Conservation (phyloP, 2,797 vertebrate genomes). For the Thripadectes ignobilis region DNA sequence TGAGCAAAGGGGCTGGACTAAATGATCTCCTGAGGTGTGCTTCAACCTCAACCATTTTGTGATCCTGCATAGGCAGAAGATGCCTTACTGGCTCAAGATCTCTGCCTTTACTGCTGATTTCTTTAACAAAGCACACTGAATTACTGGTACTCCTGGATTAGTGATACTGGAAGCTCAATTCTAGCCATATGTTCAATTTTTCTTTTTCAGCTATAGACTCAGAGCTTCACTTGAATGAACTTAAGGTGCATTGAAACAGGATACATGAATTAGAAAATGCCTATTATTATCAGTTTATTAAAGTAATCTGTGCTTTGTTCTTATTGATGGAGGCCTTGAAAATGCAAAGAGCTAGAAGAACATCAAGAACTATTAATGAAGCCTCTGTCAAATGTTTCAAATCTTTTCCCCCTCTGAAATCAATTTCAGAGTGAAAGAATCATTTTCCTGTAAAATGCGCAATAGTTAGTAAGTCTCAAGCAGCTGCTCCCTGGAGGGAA, state of each 20-base stretch:
- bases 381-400: background rate
- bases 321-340: background rate
- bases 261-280: background rate
- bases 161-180: background rate
- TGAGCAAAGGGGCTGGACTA: background rate
- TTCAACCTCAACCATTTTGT: background rate
- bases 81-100: background rate
- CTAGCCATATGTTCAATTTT: background rate
- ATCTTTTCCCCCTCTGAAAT: background rate
- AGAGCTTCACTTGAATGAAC: background rate
- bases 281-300: background rate
- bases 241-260: background rate
- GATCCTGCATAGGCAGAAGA: background rate
- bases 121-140: background rate
- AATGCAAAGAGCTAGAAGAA: background rate
- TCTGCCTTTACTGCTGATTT: background rate
- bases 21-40: background rate
- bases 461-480: constrained; percentile 2
- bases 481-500: background rate
- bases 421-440: background rate
- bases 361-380: background rate
- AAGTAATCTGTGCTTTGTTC: background rate
- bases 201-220: background rate
- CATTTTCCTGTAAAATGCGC: background rate
- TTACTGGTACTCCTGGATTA: background rate